Evolutionary conservation across 53 echinoderm and acorn worm species (phyloP).

Genomic region (Temnopleurus reevesii): DNA sequence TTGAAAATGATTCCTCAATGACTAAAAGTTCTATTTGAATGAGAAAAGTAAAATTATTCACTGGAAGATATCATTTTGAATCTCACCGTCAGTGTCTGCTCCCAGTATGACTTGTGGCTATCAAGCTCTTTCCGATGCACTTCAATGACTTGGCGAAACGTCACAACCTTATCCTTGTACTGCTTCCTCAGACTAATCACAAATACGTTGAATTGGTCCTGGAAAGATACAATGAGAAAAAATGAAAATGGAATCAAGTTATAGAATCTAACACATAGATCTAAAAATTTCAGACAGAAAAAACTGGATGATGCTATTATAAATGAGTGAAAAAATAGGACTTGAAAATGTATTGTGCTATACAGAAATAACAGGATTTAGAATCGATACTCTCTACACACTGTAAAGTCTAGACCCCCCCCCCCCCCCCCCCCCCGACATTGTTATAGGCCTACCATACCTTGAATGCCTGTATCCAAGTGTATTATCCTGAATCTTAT

Average conservation of each 20-base stretch:
- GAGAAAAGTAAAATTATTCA: too few relatives aligned
- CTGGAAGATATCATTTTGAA: too few relatives aligned
- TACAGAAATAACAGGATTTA: background rate
- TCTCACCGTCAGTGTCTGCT: slow-evolving; percentile 79
- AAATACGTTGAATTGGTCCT: slow-evolving; percentile 97
- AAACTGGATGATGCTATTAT: too few relatives aligned
- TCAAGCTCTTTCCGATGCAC: slow-evolving; percentile 90
- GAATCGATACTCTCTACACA: background rate
- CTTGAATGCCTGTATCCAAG: too few relatives aligned
- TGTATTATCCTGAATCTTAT: slow-evolving; percentile 75
- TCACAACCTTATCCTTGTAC: slow-evolving; percentile 93
- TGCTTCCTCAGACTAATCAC: slow-evolving; percentile 83
- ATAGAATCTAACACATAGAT: background rate
- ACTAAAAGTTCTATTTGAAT: too few relatives aligned
- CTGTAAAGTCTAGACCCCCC: too few relatives aligned
- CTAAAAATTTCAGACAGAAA: too few relatives aligned
- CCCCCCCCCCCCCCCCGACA: too few relatives aligned
- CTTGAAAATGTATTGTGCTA: background rate
- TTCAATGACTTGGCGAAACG: slow-evolving; percentile 85
- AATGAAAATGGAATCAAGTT: background rate
- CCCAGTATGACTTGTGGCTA: slow-evolving; percentile 89
- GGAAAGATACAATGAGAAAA: background rate
- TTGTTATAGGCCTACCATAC: too few relatives aligned
- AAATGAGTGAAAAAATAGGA: too few relatives aligned
- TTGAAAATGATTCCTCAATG: too few relatives aligned